Percentiles rank a stretch among this genome's conserved stretches.
Conservation (phyloP, 2,888 invertebrate genomes). For the Subacronicta megacephala region DNA sequence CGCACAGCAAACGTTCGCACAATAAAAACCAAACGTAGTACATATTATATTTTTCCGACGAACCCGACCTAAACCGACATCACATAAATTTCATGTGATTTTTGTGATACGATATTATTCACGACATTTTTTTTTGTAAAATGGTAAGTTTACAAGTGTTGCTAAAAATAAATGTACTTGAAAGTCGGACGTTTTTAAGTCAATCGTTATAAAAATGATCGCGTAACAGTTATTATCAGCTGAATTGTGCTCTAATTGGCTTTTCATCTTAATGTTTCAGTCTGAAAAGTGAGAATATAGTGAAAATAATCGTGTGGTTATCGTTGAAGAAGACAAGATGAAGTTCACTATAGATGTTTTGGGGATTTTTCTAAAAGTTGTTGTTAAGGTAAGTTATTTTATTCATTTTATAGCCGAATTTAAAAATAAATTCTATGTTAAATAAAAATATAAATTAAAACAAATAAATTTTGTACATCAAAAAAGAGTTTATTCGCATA, state of each 20-base stretch:
- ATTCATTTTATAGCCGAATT: slow-evolving; percentile 4
- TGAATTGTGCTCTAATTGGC: slow-evolving; percentile 61
- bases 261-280: slow-evolving; percentile 72
- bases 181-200: slow-evolving; percentile 32
- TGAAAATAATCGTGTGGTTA: slow-evolving; percentile 66
- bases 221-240: slow-evolving; percentile 53
- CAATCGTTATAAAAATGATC: slow-evolving; percentile 38
- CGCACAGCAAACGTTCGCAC: slow-evolving; percentile 77
- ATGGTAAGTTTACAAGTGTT: slow-evolving; percentile 60
- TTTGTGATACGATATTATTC: slow-evolving; percentile 34
- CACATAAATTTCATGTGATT: slow-evolving; percentile 61
- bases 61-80: slow-evolving; percentile 74
- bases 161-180: slow-evolving; percentile 43
- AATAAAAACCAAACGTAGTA: slow-evolving; percentile 84
- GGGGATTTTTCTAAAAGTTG: slow-evolving; percentile 87
- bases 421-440: background rate
- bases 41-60: slow-evolving; percentile 85
- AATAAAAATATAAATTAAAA: background rate
- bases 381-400: slow-evolving; percentile 81
- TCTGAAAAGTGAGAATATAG: slow-evolving; percentile 77
- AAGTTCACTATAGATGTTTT: slow-evolving; percentile 87
- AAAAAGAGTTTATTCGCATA: background rate
- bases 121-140: slow-evolving; percentile 46
- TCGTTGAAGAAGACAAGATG: slow-evolving; percentile 73
- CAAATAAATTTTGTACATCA: background rate